Evolutionary conservation across 2,888 invertebrate species (phyloP).

Genomic region (Lasioglossum pauxillum): DNA sequence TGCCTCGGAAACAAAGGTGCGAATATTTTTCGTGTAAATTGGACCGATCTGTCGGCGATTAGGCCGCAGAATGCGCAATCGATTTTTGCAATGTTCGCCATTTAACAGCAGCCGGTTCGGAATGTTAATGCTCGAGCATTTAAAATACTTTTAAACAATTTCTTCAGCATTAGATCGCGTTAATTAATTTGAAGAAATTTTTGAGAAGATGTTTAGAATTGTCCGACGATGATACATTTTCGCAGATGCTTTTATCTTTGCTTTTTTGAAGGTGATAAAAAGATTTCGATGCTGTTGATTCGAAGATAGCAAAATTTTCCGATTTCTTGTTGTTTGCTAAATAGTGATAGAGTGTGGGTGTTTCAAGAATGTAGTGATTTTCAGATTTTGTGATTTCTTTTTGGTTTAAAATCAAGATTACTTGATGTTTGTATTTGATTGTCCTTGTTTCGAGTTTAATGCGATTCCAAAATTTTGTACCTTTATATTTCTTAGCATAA

Average conservation of each 20-base stretch:
- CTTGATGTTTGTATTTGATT: neutral
- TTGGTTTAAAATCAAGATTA: neutral
- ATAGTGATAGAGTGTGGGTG: neutral
- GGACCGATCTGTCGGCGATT: neutral
- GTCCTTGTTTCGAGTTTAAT: neutral
- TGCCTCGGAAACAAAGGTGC: neutral
- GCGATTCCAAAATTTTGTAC: neutral
- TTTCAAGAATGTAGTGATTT: neutral
- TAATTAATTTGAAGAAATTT: neutral
- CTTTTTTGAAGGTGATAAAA: neutral
- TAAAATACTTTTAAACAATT: neutral
- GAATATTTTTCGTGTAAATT: neutral
- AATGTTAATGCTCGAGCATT: neutral
- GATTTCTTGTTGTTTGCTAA: neutral
- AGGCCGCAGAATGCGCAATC: slow-evolving; percentile 1
- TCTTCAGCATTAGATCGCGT: neutral
- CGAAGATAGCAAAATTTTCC: neutral
- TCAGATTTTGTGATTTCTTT: neutral
- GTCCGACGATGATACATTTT: neutral
- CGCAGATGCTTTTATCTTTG: neutral
- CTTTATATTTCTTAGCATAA: neutral
- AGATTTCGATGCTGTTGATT: neutral
- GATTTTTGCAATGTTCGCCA: slow-evolving; percentile 17
- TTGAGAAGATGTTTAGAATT: neutral
- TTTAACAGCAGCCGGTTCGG: neutral